Percentiles rank a stretch among this genome's conserved stretches.
These are phyloP conservation scores for Candidula unifasciata DNA, from an alignment of 2,888 invertebrate species.

Conservation along the genomic window DNA sequence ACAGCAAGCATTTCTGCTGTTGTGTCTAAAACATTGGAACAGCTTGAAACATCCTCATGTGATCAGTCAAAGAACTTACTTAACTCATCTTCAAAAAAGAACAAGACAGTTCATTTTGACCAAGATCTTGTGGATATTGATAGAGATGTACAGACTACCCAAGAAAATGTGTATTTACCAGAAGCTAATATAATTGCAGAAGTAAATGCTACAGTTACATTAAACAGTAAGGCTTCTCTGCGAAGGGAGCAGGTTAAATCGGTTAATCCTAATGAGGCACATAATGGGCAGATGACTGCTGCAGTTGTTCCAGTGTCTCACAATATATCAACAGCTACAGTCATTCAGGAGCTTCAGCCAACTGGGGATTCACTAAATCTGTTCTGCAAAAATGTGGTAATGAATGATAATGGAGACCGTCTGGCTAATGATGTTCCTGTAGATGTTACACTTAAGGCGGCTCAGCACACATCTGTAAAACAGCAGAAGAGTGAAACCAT, in stretches of 20 bases:
- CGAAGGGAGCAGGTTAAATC: background rate
- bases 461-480: too few species aligned
- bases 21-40: background rate
- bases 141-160: background rate
- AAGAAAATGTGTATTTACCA: background rate
- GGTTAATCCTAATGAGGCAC: too few species aligned
- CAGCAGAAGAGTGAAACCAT: background rate
- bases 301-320: background rate
- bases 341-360: background rate
- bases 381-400: background rate
- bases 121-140: background rate
- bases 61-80: background rate
- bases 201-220: background rate
- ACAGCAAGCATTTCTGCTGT: background rate
- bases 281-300: background rate
- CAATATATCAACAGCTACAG: background rate
- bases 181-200: background rate
- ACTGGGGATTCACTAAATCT: too few species aligned
- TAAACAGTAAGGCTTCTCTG: background rate
- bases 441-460: background rate
- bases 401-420: background rate
- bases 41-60: background rate
- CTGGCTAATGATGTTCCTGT: background rate
- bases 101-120: slow-evolving; percentile 30
- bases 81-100: background rate